Base-by-base conservation (phyloP, 2,888 invertebrate species). In the Lomographa bimaculata region DNA sequence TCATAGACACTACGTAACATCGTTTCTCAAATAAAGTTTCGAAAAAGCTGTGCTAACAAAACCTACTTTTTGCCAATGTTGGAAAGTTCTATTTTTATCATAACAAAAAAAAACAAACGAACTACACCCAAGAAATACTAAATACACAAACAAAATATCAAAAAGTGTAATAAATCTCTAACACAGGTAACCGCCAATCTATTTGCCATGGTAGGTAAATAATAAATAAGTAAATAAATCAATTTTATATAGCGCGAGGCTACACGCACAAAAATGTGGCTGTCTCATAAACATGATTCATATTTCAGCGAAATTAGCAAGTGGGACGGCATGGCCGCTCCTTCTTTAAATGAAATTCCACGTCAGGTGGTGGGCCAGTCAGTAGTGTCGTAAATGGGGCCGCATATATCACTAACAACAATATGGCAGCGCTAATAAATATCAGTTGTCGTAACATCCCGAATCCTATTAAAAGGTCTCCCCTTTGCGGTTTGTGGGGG, bases 271-370 rank as follows among this genome's bases (percentile, higher is more conserved):
- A 79, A 81, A 82, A 79, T 79, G 68, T 65, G 58, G 50, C 65
- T 70, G 74, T 69, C 73, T 69, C 76, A 74, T 83, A 77, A 80
- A 77, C 50, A 64, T 83, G 81, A 85, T 81, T 77, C 75, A 83
- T 79, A 57, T 50, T 54, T 62, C 57, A 57, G 61, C 67, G 69
- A 81, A 84, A 85, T 84, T 82, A 84, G 80, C 76, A 68, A 72
- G 61, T 64, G 67, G 64, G 55, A 66, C 57, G 57, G 72, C 68
- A 69, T 65, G 57, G 62, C 34, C 36, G 58, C 60, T 57, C 58
- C 75, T 81, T 79, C 83, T 81, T 81, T 79, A 84, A 83, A 84
- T 84, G 80, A 80, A 87, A 86, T 85, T 83, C 83, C 82, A 72
- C 69, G 81, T 80, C 75, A 80, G 78, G 75, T 77, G 65, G 64